Evolutionary conservation across 1,140 invertebrate species (phyloP).

Genomic region (Monomorium pharaonis): DNA sequence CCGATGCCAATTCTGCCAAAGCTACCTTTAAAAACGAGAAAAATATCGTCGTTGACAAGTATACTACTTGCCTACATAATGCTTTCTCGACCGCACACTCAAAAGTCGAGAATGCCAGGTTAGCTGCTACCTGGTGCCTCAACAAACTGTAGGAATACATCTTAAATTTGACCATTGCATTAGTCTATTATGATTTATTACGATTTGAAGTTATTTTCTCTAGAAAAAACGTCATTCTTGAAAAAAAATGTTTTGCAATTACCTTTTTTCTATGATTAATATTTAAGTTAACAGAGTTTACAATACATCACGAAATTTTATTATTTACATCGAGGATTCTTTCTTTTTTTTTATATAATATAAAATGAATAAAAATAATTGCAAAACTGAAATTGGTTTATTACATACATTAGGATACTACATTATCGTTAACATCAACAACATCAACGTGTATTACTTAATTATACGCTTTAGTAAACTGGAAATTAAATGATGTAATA

Average conservation of each 20-base stretch:
- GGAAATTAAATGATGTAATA: neutral
- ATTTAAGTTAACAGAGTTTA: neutral
- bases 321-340: neutral
- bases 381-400: neutral
- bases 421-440: neutral
- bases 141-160: neutral
- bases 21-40: neutral
- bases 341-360: neutral
- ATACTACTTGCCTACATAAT: neutral
- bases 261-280: neutral
- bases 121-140: neutral
- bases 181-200: neutral
- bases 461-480: neutral
- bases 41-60: neutral
- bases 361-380: neutral
- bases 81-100: neutral
- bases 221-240: neutral
- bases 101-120: neutral
- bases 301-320: neutral
- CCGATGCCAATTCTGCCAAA: neutral
- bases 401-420: too few relatives aligned
- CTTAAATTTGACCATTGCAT: neutral
- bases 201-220: neutral
- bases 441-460: neutral
- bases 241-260: neutral